These are phyloP conservation scores for Andrena marginata DNA, from an alignment of 2,888 invertebrate genomes.

Conservation along the genomic window DNA sequence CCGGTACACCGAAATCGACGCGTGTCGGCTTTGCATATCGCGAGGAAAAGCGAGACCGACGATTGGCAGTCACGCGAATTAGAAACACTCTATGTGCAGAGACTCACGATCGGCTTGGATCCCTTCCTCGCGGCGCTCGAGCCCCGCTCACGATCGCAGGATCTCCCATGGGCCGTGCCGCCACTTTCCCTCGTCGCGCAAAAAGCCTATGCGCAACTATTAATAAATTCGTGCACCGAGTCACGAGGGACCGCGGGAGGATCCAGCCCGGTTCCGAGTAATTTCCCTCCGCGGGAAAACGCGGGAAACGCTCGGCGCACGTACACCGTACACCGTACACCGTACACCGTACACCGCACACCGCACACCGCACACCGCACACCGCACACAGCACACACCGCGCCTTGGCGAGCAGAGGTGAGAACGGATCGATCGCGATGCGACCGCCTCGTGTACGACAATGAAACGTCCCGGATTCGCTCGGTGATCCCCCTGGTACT, in stretches of 20 bases:
- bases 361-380: not conserved
- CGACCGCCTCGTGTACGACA: slow-evolving; percentile 65
- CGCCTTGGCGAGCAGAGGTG: not conserved
- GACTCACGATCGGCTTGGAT: slow-evolving; percentile 36
- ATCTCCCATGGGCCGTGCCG: not conserved
- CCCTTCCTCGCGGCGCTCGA: slow-evolving; percentile 28
- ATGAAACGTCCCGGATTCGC: slow-evolving; percentile 75
- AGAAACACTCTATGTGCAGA: not conserved
- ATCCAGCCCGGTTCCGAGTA: slow-evolving; percentile 19
- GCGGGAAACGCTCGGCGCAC: slow-evolving; percentile 37
- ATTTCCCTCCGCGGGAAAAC: slow-evolving; percentile 24
- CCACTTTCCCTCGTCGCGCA: slow-evolving; percentile 41
- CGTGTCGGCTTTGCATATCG: not conserved
- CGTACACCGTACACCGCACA: no score
- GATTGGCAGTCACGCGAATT: slow-evolving; percentile 8
- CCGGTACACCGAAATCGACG: slow-evolving; percentile 27
- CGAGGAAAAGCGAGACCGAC: slow-evolving; percentile 27
- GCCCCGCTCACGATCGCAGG: slow-evolving; percentile 10
- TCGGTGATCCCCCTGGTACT: slow-evolving; percentile 65
- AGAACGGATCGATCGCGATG: slow-evolving; percentile 60
- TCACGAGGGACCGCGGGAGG: slow-evolving; percentile 18
- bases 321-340: no score
- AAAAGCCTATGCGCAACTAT: slow-evolving; percentile 30
- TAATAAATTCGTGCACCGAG: slow-evolving; percentile 45
- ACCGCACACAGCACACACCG: not conserved